Conservation (phyloP, 2,113 vertebrate genomes). For the Megaceryle maxima region DNA sequence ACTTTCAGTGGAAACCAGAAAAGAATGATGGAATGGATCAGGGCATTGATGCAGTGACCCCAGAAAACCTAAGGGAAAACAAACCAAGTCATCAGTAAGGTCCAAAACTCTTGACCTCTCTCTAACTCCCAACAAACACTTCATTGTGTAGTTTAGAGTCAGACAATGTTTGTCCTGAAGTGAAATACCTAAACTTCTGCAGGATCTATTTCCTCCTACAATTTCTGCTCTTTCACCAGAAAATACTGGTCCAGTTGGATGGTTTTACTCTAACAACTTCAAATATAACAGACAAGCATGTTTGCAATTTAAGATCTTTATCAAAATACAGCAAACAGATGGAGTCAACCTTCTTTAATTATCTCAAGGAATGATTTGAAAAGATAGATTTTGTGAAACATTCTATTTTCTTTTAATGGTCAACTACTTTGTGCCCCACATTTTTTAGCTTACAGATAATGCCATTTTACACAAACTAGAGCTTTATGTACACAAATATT, state of each 20-base stretch:
- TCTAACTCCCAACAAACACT: constrained; percentile 47
- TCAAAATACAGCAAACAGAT: neutral
- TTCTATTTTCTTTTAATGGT: neutral
- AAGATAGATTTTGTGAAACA: neutral
- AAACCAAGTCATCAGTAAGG: constrained; percentile 68
- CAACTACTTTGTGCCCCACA: neutral
- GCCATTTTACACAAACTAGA: neutral
- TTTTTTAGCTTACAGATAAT: neutral
- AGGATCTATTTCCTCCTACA: constrained; percentile 40
- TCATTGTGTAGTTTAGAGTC: constrained; percentile 36
- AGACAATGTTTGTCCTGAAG: neutral
- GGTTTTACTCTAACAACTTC: neutral
- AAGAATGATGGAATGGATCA: constrained; percentile 98
- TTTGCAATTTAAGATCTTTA: neutral
- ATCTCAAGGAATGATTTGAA: neutral
- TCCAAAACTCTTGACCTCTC: constrained; percentile 70
- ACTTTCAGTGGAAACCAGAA: constrained; percentile 99
- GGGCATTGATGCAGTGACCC: constrained; percentile 99
- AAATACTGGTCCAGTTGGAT: neutral
- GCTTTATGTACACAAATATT: neutral
- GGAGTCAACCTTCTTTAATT: neutral
- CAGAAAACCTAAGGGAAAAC: constrained; percentile 92
- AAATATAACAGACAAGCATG: neutral
- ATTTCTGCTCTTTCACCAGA: neutral
- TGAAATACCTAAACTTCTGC: constrained; percentile 43